These are phyloP conservation scores for Pangasius djambal DNA, from an alignment of 2,797 vertebrate species.

Conservation along the genomic window DNA sequence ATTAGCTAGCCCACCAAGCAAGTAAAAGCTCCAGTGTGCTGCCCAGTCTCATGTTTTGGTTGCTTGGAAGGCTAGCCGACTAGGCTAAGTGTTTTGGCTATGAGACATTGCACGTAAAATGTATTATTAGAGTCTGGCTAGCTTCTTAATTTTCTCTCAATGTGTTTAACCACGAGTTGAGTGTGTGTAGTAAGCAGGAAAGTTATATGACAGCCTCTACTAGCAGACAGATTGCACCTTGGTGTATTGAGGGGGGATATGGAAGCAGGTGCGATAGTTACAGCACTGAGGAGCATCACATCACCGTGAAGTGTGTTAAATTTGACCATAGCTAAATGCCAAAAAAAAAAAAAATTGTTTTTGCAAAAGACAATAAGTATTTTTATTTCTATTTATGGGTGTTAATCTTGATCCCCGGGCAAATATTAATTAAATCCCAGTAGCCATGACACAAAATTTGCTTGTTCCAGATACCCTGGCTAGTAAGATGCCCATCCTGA, in stretches of 20 bases:
- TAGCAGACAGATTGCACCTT: not conserved
- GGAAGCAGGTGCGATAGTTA: not conserved
- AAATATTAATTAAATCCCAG: not conserved
- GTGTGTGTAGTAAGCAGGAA: not conserved
- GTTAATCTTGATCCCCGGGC: not conserved
- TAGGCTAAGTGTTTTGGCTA: not conserved
- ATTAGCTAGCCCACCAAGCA: slow-evolving; percentile 2
- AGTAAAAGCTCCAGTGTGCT: not conserved
- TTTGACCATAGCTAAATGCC: not conserved
- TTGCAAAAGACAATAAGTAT: not conserved
- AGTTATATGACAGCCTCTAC: not conserved
- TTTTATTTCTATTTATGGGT: not conserved
- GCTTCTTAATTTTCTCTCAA: not conserved
- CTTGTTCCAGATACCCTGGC: not conserved
- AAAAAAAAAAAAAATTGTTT: not conserved
- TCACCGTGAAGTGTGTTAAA: not conserved
- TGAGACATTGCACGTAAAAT: not conserved
- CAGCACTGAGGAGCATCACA: not conserved
- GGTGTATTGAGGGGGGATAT: not conserved
- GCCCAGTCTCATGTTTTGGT: not conserved
- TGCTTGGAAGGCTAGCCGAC: not conserved
- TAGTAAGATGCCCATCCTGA: not conserved
- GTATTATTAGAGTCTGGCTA: not conserved
- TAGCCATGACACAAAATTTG: not conserved
- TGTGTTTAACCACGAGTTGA: not conserved